Conservation (phyloP, 1,140 invertebrate genomes). For the Drosophila arawakana region DNA sequence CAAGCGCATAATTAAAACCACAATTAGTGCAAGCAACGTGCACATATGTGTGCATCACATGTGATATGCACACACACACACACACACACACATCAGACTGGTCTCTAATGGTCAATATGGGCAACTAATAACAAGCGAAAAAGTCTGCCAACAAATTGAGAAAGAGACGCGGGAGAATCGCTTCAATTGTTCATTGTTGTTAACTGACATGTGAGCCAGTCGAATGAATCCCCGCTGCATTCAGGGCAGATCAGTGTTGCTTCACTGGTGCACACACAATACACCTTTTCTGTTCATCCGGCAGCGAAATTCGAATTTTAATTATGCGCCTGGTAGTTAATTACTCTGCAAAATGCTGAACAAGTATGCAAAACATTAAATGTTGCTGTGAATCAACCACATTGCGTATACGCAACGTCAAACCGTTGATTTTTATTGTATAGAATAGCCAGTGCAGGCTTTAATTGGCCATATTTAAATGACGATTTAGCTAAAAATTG, state of each 20-base stretch:
- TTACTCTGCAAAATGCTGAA: conserved; percentile 23
- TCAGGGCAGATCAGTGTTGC: not conserved
- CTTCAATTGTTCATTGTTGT: conserved; percentile 34
- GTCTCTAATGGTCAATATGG: conserved; percentile 34
- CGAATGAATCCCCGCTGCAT: not conserved
- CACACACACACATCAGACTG: conserved; percentile 12
- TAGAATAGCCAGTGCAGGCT: not conserved
- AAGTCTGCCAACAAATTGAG: conserved; percentile 44
- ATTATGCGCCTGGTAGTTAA: conserved; percentile 47
- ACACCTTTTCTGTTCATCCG: conserved; percentile 36
- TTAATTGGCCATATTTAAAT: conserved; percentile 50
- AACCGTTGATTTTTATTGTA: conserved; percentile 19
- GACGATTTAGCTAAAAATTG: conserved; percentile 5
- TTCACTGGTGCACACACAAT: conserved; percentile 19
- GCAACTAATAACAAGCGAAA: conserved; percentile 40
- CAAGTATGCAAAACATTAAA: conserved; percentile 27
- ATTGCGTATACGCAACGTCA: conserved; percentile 46
- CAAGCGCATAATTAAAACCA: conserved; percentile 54
- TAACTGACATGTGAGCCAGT: conserved; percentile 41
- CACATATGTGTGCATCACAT: not conserved
- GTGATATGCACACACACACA: not conserved
- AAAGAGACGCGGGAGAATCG: not conserved
- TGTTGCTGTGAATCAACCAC: conserved; percentile 27
- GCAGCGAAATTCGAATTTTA: conserved; percentile 43
- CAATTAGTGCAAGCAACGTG: conserved; percentile 44